Base-by-base conservation (phyloP, 2,888 invertebrate species). In the Folsomia manolachei region DNA sequence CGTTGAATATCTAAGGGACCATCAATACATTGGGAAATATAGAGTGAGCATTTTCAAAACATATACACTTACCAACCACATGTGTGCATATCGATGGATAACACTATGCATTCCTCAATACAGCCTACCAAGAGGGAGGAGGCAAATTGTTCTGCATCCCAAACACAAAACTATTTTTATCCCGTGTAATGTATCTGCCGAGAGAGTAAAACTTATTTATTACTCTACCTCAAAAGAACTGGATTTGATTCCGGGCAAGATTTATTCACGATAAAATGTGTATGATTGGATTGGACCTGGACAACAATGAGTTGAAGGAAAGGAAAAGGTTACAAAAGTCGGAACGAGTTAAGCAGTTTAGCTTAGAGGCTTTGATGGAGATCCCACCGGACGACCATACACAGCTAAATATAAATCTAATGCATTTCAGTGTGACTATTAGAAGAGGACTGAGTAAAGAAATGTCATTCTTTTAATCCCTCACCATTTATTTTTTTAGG, bases 181-280 rank as follows among this genome's bases (percentile, higher is more conserved):
- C 27, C 18, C 19, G 21, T 18, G 27, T 63, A 63, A 26, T 63
- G 27, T 63, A 63, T 63, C 63, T 56, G 56, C 19, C 4, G 56
- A 39, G n/a, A n/a, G 56, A 56, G 21, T 56, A 56, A 56, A 56
- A 56, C 56, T 56, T 56, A 56, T 56, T 56, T 56, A 56, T 56
- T 56, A 19, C 56, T 19, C 19, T 21, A n/a, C 11, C 19, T 21
- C 21, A 18, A 56, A 56, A n/a, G 21, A 21, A 56, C 56, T 56
- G 63, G 63, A 63, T 63, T 63, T 63, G 27, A 63, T 66, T 66
- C n/a, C 39, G 51, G 65, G 39, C 14, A 9, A 66, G 52, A 66
- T 52, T 66, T 66, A 66, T 66, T 52, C 23, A 19, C 39, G 65
- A 66, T 66, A 66, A 66, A 39, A 66, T 64, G 19, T 66, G 27